Base-by-base conservation (phyloP, 2,888 invertebrate species). In the Lydus trimaculatus region DNA sequence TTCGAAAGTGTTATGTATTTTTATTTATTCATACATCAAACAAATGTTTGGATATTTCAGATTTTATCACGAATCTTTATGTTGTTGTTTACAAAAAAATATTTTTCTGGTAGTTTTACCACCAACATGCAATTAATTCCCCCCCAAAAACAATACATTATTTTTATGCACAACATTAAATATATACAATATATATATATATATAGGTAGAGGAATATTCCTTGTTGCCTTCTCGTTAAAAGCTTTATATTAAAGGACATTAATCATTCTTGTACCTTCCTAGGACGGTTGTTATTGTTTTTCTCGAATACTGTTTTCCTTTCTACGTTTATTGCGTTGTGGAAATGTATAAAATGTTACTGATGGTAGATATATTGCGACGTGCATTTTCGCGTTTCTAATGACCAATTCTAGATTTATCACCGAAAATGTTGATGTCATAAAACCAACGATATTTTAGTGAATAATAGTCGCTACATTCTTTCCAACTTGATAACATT, bases 251-350 rank as follows among this genome's bases (percentile, higher is more conserved):
- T 71, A 67, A 71, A 71, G 65, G 66, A 65, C 68, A 71, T 71
- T 71, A 71, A 71, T 71, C 71, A 71, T 68, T 62, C 61, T 71
- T 63, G 63, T 66, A 71, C 68, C 68, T 71, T 68, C 71, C 66
- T 58, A 61, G 66, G 67, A 72, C 64, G 39, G 65, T 69, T 72
- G 65, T 69, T 72, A 72, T 72, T 72, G 72, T 72, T 72, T 72
- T 67, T 69, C 65, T 61, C 67, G 64, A 69, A 72, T 69, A 63
- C 48, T 62, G 65, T 59, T 66, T 68, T 66, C 64, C 65, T 71
- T 71, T 72, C 70, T 72, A 72, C 67, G 72, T 69, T 72, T 72
- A 72, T 72, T 69, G 71, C 66, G 63, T 64, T 33, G 59, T 63
- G 52, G 66, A 64, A 69, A 69, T 64, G 56, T 56, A 13, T 56